A percentile compares a stretch with the other conserved stretches of the same genome.
phyloP scores from a whole-genome alignment of 2,797 vertebrate species.

The Allobates femoralis region DNA sequence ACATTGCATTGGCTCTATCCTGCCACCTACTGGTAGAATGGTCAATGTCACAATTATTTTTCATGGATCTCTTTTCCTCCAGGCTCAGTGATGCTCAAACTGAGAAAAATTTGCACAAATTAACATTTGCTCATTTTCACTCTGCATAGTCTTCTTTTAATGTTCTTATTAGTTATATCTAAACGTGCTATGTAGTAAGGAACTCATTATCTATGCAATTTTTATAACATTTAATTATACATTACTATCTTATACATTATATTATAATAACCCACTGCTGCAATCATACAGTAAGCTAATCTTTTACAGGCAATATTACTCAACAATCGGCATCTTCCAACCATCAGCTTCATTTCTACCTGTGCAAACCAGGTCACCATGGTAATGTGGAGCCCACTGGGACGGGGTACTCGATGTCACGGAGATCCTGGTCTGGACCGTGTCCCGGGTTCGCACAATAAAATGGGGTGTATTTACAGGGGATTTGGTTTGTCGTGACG shows the following conservation, averaged over 20 bases:
- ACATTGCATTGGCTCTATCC: slow-evolving; percentile 13
- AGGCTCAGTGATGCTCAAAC: not conserved
- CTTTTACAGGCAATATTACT: no score
- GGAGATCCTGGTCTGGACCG: no score
- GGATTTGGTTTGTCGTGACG: no score
- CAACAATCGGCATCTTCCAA: no score
- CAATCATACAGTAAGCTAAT: not conserved
- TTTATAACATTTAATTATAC: not conserved
- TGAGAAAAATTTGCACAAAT: not conserved
- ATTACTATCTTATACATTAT: no score
- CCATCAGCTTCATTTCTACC: no score
- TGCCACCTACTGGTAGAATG: slow-evolving; percentile 26
- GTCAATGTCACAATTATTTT: not conserved
- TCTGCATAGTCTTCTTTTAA: not conserved
- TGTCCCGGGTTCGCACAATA: no score
- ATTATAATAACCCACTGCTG: not conserved
- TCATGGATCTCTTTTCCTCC: not conserved
- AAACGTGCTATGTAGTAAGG: no score
- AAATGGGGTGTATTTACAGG: no score
- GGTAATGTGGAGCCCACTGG: no score
- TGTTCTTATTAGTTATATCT: not conserved
- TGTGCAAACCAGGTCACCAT: no score
- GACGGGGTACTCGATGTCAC: no score
- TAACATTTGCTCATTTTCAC: not conserved
- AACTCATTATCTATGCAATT: not conserved